Evolutionary conservation across 2,113 vertebrate species (phyloP).

Genomic region (Callionymus lyra): DNA sequence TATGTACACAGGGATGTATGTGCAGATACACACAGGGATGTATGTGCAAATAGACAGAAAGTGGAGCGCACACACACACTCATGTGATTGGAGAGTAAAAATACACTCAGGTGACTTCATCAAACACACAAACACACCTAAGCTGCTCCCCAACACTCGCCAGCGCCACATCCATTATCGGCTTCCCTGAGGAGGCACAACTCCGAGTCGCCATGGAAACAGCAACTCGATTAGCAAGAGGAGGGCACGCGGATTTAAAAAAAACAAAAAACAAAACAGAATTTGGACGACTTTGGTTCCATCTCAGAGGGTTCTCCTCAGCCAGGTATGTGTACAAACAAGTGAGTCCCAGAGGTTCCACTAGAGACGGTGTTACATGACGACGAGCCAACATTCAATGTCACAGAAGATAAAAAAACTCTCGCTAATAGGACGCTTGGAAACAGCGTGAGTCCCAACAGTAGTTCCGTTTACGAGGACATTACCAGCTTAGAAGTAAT

Average conservation of each 20-base stretch:
- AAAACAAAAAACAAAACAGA: background rate
- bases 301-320: background rate
- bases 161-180: slow-evolving; percentile 18
- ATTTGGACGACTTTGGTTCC: slow-evolving; percentile 1
- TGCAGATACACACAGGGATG: no score
- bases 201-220: slow-evolving; percentile 36
- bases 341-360: background rate
- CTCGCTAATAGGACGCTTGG: no score
- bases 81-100: slow-evolving; percentile 17
- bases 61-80: no score
- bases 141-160: slow-evolving; percentile 21
- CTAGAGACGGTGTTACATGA: no score
- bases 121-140: slow-evolving; percentile 1
- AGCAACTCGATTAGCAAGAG: slow-evolving; percentile 27
- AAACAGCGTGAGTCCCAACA: no score
- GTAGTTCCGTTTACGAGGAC: no score
- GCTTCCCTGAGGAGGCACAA: no score
- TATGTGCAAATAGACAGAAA: no score
- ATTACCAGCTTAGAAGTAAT: no score
- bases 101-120: slow-evolving; percentile 16
- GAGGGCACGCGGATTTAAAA: slow-evolving; percentile 6
- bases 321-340: slow-evolving; percentile 7
- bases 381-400: no score
- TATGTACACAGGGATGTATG: no score
- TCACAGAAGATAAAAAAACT: no score